phyloP scores from a whole-genome alignment of 2,797 vertebrate species.

The Myripristis jacobus region DNA sequence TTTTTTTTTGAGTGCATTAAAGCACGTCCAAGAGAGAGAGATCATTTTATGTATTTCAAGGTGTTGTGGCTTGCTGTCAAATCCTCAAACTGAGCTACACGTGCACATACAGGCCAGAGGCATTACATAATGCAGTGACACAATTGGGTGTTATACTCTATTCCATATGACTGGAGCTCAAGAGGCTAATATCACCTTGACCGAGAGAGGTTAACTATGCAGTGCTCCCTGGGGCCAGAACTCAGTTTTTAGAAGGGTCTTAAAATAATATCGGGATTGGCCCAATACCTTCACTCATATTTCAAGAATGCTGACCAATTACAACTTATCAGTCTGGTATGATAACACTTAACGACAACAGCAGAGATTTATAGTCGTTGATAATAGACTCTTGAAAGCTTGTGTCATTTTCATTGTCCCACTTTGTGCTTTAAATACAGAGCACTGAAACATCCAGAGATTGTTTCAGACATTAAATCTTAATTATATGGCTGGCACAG shows the following conservation, averaged over 20 bases:
- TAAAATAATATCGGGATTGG: slow-evolving; percentile 6
- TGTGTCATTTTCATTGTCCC: not conserved
- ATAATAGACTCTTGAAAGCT: slow-evolving; percentile 5
- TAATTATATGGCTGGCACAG: not conserved
- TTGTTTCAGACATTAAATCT: slow-evolving; percentile 4
- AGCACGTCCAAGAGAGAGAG: not conserved
- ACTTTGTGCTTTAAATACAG: slow-evolving; percentile 8
- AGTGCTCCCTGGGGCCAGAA: not conserved
- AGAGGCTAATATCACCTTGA: slow-evolving; percentile 36
- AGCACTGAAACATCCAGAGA: not conserved
- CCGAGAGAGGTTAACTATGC: slow-evolving; percentile 8
- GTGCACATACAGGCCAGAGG: not conserved
- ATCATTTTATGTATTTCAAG: not conserved
- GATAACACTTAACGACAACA: slow-evolving; percentile 10
- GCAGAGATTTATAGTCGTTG: slow-evolving; percentile 4
- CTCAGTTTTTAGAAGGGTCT: slow-evolving; percentile 23
- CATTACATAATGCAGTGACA: slow-evolving; percentile 51
- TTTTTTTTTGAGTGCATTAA: not conserved
- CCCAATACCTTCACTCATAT: slow-evolving; percentile 12
- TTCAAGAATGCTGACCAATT: not conserved
- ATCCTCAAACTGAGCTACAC: not conserved
- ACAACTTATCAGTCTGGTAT: slow-evolving; percentile 6
- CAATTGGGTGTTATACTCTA: slow-evolving; percentile 47
- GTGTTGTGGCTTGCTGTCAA: slow-evolving; percentile 21
- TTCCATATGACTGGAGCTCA: slow-evolving; percentile 37